phyloP scores from a whole-genome alignment of 2,888 invertebrate species.

The Tenthredo amoena region DNA sequence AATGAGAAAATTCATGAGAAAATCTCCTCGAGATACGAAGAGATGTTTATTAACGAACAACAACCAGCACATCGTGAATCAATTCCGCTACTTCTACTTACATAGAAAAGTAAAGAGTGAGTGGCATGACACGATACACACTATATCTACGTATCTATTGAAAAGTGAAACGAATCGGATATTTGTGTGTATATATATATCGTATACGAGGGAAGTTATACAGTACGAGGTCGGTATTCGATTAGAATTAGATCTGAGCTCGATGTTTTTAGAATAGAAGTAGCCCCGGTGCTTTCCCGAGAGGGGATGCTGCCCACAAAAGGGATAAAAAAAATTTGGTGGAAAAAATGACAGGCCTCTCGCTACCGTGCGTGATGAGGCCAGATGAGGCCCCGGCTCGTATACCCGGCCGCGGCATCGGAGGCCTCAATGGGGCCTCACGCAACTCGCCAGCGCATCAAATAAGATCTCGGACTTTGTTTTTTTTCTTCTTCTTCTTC shows the following conservation, averaged over 20 bases:
- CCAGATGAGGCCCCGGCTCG: constrained; percentile 55
- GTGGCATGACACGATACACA: background rate
- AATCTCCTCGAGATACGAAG: background rate
- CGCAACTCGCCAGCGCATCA: constrained; percentile 45
- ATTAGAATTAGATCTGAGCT: constrained; percentile 74
- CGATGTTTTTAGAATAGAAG: constrained; percentile 70
- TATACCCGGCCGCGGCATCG: constrained; percentile 41
- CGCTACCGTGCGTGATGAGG: constrained; percentile 75
- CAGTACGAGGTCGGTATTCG: constrained; percentile 54
- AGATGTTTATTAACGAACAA: background rate
- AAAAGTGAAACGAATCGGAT: constrained; percentile 18
- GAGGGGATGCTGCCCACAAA: constrained; percentile 52
- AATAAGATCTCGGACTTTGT: constrained; percentile 36
- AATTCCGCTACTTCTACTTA: too few species aligned
- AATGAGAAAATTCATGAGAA: background rate
- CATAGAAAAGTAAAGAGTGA: too few species aligned
- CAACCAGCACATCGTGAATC: background rate
- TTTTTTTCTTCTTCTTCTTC: background rate
- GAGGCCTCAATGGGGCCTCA: constrained; percentile 44
- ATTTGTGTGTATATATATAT: background rate
- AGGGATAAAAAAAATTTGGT: constrained; percentile 61
- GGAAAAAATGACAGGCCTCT: constrained; percentile 74
- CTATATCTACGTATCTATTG: background rate
- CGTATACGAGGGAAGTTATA: background rate
- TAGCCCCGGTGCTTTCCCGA: constrained; percentile 26